Evolutionary conservation across 2,888 invertebrate species (phyloP).

Genomic region (Thelaira solivaga): DNA sequence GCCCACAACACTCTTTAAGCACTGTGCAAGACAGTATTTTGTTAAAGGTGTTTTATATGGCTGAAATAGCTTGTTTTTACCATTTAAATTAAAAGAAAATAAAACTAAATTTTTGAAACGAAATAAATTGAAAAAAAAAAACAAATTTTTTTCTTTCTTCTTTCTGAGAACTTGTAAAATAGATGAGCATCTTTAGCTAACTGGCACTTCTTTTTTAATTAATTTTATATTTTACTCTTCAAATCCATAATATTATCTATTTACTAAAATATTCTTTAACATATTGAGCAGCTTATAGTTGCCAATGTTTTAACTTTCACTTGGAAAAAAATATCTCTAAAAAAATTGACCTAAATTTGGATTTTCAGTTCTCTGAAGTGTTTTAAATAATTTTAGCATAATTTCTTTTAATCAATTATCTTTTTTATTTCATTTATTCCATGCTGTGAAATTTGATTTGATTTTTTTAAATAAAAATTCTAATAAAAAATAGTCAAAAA

Average conservation of each 20-base stretch:
- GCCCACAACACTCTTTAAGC: slow-evolving; percentile 36
- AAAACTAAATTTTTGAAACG: background rate
- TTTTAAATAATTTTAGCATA: background rate
- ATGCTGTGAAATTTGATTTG: too few species aligned
- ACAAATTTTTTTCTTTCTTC: too few species aligned
- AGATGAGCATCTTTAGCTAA: too few species aligned
- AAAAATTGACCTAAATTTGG: slow-evolving; percentile 1
- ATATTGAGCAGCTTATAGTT: background rate
- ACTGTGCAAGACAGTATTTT: slow-evolving; percentile 66
- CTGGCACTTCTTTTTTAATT: too few species aligned
- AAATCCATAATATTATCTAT: too few species aligned
- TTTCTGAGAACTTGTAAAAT: too few species aligned
- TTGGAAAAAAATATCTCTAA: background rate
- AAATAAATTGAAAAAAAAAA: too few species aligned
- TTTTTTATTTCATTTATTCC: too few species aligned
- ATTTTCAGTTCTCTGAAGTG: background rate
- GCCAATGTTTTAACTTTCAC: background rate
- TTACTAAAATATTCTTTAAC: too few species aligned
- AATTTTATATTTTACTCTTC: too few species aligned
- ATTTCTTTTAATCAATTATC: background rate
- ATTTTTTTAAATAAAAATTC: too few species aligned
- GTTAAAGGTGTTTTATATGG: slow-evolving; percentile 69
- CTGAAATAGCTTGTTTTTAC: background rate
- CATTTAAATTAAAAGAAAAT: background rate
- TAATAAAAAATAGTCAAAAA: too few species aligned